Conservation (phyloP, 2,113 vertebrate genomes). For the Felis chaus region DNA sequence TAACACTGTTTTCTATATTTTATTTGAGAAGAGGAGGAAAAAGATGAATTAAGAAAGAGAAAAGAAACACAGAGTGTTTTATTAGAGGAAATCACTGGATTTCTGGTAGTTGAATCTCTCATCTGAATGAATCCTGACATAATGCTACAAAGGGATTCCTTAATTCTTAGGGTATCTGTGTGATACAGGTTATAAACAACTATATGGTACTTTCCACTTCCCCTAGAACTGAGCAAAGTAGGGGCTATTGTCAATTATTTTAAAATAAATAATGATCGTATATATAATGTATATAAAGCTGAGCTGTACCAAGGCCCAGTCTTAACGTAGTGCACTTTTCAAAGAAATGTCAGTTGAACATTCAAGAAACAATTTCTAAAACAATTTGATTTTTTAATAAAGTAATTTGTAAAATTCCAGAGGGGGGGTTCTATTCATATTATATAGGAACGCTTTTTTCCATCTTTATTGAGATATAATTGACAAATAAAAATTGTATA, state of each 20-base stretch:
- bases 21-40: background rate
- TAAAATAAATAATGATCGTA: background rate
- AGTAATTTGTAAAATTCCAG: slow-evolving; percentile 20
- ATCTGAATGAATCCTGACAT: background rate
- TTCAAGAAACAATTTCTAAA: slow-evolving; percentile 36
- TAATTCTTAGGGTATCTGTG: background rate
- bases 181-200: background rate
- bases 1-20: slow-evolving; percentile 35
- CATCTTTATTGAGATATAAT: background rate
- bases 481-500: background rate
- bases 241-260: slow-evolving; percentile 24
- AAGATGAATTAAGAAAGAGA: slow-evolving; percentile 31
- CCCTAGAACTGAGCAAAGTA: background rate
- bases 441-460: background rate
- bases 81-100: slow-evolving; percentile 23
- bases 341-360: slow-evolving; percentile 3
- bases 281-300: background rate
- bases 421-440: slow-evolving; percentile 1
- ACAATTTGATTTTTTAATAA: slow-evolving; percentile 43
- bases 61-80: background rate
- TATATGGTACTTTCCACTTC: background rate
- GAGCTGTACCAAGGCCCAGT: background rate
- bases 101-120: background rate
- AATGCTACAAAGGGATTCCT: background rate
- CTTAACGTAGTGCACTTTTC: background rate